Percentiles rank a stretch among this genome's conserved stretches.
These are phyloP conservation scores for Orius insidiosus DNA, from an alignment of 1,140 invertebrate species.

Conservation along the genomic window DNA sequence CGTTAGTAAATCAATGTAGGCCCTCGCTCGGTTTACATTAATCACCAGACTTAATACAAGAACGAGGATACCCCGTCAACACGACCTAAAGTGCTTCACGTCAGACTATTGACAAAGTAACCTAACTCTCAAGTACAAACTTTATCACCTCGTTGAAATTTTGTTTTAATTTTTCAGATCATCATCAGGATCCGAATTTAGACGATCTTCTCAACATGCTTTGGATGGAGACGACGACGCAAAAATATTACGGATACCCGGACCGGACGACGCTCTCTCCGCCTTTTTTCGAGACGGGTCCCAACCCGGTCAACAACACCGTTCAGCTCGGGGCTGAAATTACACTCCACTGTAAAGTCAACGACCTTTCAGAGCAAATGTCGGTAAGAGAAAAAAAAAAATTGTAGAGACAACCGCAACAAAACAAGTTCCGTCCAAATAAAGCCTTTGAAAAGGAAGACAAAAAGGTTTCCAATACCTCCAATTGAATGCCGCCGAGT, in stretches of 20 bases:
- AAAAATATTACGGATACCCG: background rate
- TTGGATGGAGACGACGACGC: slow-evolving; percentile 7
- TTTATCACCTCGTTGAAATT: background rate
- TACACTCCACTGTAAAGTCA: slow-evolving; percentile 49
- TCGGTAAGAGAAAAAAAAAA: slow-evolving; percentile 32
- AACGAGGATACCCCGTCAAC: too few relatives aligned
- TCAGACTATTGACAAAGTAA: too few relatives aligned
- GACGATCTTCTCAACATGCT: slow-evolving; percentile 15
- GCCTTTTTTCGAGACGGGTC: slow-evolving; percentile 42
- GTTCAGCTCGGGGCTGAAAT: slow-evolving; percentile 45
- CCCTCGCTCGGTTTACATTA: too few relatives aligned
- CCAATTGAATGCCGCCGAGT: too few relatives aligned
- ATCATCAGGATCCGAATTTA: slow-evolving; percentile 12
- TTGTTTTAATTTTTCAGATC: slow-evolving; percentile 9
- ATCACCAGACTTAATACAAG: too few relatives aligned
- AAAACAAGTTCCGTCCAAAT: too few relatives aligned
- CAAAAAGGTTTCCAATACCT: too few relatives aligned
- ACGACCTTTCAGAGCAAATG: slow-evolving; percentile 47
- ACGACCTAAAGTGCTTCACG: too few relatives aligned
- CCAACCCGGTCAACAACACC: slow-evolving; percentile 41
- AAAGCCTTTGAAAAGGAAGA: too few relatives aligned
- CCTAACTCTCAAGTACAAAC: too few relatives aligned
- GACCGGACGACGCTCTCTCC: slow-evolving; percentile 34
- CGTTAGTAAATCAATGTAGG: too few relatives aligned
- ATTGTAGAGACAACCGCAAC: too few relatives aligned